Evolutionary conservation across 2,113 vertebrate species (phyloP), one percentile per base, ranked within the genome.

Genomic region (Rhinolophus ferrumequinum): DNA sequence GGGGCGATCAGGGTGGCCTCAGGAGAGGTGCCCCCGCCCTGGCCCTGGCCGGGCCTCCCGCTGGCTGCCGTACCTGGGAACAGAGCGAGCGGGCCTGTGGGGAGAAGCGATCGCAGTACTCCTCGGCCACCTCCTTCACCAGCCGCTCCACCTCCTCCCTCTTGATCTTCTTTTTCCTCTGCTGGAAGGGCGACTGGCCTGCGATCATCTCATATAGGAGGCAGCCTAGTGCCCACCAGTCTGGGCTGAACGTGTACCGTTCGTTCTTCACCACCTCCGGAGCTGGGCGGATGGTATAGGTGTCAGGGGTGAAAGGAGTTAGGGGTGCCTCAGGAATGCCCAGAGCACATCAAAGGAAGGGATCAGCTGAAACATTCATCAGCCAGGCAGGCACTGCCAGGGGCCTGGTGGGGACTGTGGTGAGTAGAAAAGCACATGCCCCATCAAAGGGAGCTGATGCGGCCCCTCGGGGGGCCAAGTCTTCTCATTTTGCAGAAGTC

Each of bases 121-220:
- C 99, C 96, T 99, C 99, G 10, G 99, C 98, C 96, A 99, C 99
- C 67, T 99, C 99, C 97, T 96, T 99, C 96, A 99, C 99, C 93
- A 99, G 92, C 16, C 99, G 98, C 98, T 99, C 99, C 97, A 99
- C 99, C 77, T 99, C 99, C 97, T 99, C 99, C 16, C 99, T 97
- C 98, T 99, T 99, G 97, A 99, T 99, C 98, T 99, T 99, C 98
- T 99, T 99, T 98, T 99, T 99, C 94, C 99, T 99, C 98, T 99
- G 99, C 98, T 99, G 99, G 98, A 99, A 99, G 28, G 99, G 99
- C 0, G 99, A 99, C 98, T 99, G 99, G 84, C 99, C 99, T 95
- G 99, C 99, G 26, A 99, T 99, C 99, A 99, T 99, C 99, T 99
- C 99, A 0, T 99, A 99, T 47, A 99, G 98, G 77, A 99, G 99